Base-by-base conservation (phyloP, 1,140 invertebrate genomes). In the Trichomalopsis sarcophagae region DNA sequence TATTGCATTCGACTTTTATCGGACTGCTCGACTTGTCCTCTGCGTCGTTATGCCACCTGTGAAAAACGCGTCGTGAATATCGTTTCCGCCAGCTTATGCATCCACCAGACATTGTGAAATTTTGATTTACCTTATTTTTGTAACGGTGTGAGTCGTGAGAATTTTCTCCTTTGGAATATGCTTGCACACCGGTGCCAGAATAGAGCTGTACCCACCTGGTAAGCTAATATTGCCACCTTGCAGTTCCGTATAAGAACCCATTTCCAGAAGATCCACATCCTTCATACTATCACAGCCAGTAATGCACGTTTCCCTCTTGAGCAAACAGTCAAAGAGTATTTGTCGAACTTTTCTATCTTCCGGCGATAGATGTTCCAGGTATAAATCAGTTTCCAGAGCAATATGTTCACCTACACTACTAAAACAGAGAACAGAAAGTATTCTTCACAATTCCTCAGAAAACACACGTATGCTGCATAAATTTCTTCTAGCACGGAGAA, bases 261-360 rank as follows among this genome's bases (percentile, higher is more conserved):
- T 94, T 93, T 97, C 96, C 82, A 96, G 91, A 27, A 98, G 94
- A 94, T 98, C 97, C 86, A 99, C 96, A 90, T 98, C 97, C 89
- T 97, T 94, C 96, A 99, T 97, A 87, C 94, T 96, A 94, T 98
- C 95, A 94, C 97, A 98, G 85, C 98, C 98, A 87, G 97, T 97
- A 91, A 99, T 98, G 91, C 97, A 98, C n/a, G 97, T 97, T 94
- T 99, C 98, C 87, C 98, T 94, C 93, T 97, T 97, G 10, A 98
- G 93, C 79, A 99, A 94, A 92, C 98, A 98, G 90, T 98, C 96
- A 92, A 99, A 99, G 84, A 99, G 95, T 87, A 98, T 93, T 91
- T 96, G 94, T 85, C 97, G 94, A 85, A 98, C 91, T 90, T 95
- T 95, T 88, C 96, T 95, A 80, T 98, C 96, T 86, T 97, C 95